Evolutionary conservation across 2,797 vertebrate species (phyloP).

Genomic region (Acridotheres tristis): DNA sequence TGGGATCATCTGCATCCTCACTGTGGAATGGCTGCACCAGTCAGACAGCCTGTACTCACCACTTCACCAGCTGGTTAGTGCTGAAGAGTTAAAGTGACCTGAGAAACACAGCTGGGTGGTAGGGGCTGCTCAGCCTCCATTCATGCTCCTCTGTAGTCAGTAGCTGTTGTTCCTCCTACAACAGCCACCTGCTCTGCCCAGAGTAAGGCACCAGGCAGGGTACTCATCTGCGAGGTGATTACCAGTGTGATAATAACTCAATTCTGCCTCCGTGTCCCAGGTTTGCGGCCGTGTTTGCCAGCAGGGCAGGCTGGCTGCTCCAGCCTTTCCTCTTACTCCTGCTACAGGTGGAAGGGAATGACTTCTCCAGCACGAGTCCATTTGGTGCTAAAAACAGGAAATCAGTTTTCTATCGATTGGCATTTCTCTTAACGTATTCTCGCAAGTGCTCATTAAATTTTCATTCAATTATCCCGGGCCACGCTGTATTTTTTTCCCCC

Average conservation of each 20-base stretch:
- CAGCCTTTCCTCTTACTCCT: not conserved
- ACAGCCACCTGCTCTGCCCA: rapidly evolving
- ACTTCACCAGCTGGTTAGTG: not conserved
- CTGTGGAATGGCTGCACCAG: not conserved
- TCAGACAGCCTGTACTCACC: not conserved
- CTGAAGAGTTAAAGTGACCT: not conserved
- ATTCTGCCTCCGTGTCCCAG: not conserved
- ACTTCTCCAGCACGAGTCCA: not conserved
- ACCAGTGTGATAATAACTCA: not conserved
- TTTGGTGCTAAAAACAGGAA: constrained; percentile 56
- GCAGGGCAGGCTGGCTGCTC: not conserved
- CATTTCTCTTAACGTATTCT: constrained; percentile 52
- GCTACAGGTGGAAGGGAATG: not conserved
- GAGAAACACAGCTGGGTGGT: not conserved
- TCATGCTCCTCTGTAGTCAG: not conserved
- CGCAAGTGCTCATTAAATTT: constrained; percentile 69
- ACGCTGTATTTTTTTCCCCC: not conserved
- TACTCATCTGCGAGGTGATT: not conserved
- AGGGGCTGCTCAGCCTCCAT: not conserved
- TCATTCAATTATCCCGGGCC: constrained; percentile 47
- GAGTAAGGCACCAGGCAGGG: not conserved
- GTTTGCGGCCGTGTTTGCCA: rapidly evolving
- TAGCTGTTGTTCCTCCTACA: not conserved
- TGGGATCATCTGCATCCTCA: rapidly evolving
- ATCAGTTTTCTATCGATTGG: constrained; percentile 58